Evolutionary conservation across 2,113 vertebrate genomes (phyloP).

Genomic region (Antechinus stuartii): DNA sequence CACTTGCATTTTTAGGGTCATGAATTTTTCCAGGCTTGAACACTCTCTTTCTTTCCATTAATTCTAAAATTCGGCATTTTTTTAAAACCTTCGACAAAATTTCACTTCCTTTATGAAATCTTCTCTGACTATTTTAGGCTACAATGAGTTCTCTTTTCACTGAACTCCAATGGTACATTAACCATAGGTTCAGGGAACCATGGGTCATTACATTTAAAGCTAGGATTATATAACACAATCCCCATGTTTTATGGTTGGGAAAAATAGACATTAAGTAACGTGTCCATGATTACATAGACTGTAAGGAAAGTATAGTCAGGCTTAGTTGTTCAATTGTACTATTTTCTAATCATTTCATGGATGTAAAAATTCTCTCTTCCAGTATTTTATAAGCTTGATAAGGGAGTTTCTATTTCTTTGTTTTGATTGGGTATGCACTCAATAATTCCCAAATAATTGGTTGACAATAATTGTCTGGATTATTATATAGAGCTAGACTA

Average conservation of each 20-base stretch:
- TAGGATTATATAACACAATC: not conserved
- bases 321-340: not conserved
- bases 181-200: not conserved
- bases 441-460: not conserved
- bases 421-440: not conserved
- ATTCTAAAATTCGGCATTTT: not conserved
- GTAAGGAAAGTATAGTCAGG: not conserved
- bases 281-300: not conserved
- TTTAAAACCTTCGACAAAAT: not conserved
- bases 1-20: not conserved
- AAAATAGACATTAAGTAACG: not conserved
- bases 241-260: not conserved
- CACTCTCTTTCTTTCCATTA: not conserved
- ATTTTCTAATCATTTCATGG: not conserved
- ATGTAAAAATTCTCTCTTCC: not conserved
- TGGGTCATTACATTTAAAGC: not conserved
- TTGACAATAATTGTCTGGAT: not conserved
- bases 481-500: not conserved
- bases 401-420: not conserved
- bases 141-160: not conserved
- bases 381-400: not conserved
- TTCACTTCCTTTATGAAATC: not conserved
- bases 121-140: not conserved
- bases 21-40: not conserved
- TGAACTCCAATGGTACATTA: not conserved